Base-by-base conservation (phyloP, 2,888 invertebrate species). In the Dinocampus coccinellae region DNA sequence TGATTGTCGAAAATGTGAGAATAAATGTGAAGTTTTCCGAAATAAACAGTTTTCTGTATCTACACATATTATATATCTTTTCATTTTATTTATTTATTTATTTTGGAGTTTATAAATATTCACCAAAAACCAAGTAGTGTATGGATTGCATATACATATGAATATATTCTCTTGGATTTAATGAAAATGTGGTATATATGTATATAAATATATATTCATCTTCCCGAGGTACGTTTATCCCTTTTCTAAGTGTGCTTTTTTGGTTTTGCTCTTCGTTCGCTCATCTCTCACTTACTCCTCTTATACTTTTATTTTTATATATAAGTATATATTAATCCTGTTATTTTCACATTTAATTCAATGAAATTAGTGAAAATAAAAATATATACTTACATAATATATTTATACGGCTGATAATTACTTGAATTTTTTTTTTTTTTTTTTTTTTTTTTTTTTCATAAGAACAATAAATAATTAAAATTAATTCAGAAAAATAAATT, bases 81-180 rank as follows among this genome's bases (percentile, higher is more conserved):
- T n/a, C n/a, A n/a, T n/a, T n/a, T n/a, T n/a, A 34, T 34, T 20
- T 16, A 20, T 22, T 20, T 11, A 20, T 58, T 58, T 58, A 58
- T 82, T 79, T 80, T 29, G 81, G 77, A 79, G 79, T 85, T 83
- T 82, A 84, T 85, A 85, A 85, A 85, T 85, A 85, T 85, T 84
- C 84, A 84, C 81, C 81, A 80, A 81, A 63, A 47, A 55, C 74
- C 67, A 24, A 73, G 57, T 60, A 73, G 61, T 58, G 69, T 66
- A 60, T 47, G 65, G 22, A 74, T 71, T 74, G 67, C 77, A 77
- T 77, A 75, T 47, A 47, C 16, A 16, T 47, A 47, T 26, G n/a
- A 20, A 10, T 11, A 74, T 77, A 80, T 84, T 84, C 83, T 84
- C 81, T 80, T 74, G 77, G 79, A 84, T 83, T 85, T 84, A 86